These are phyloP conservation scores for Drosophila melanosoma DNA, from an alignment of 2,888 invertebrate genomes.

Conservation along the genomic window DNA sequence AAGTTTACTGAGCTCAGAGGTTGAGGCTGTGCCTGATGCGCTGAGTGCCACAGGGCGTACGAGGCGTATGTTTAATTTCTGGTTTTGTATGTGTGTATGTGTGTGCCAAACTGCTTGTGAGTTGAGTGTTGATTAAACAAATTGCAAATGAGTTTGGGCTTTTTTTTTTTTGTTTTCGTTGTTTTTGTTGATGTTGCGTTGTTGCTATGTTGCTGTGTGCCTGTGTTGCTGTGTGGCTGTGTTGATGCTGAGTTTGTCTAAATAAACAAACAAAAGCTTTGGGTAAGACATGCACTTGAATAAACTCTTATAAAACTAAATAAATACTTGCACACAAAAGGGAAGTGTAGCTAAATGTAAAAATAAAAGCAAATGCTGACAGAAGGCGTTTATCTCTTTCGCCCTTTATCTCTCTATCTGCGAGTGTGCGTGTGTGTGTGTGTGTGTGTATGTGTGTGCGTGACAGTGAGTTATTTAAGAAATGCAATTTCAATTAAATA, in stretches of 20 bases:
- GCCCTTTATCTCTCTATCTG: constrained; percentile 3
- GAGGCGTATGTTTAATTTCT: constrained; percentile 57
- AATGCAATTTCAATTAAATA: constrained; percentile 79
- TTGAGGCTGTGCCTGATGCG: constrained; percentile 15
- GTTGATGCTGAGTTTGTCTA: constrained; percentile 42
- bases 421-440: not conserved
- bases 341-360: constrained; percentile 61
- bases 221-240: constrained; percentile 19
- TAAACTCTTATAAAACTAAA: constrained; percentile 78
- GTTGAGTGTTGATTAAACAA: constrained; percentile 78
- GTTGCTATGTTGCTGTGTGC: constrained; percentile 9
- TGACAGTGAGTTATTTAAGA: constrained; percentile 79
- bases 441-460: constrained; percentile 39
- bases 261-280: constrained; percentile 69
- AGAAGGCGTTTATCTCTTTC: constrained; percentile 24
- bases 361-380: constrained; percentile 56
- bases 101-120: constrained; percentile 49
- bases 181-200: constrained; percentile 24
- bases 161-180: constrained; percentile 39
- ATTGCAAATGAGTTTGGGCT: constrained; percentile 75
- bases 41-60: constrained; percentile 32
- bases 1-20: constrained; percentile 43
- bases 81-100: constrained; percentile 14
- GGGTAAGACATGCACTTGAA: constrained; percentile 74
- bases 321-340: constrained; percentile 52